These are phyloP conservation scores for Sardina pilchardus DNA, from an alignment of 2,113 vertebrate species.

Conservation along the genomic window DNA sequence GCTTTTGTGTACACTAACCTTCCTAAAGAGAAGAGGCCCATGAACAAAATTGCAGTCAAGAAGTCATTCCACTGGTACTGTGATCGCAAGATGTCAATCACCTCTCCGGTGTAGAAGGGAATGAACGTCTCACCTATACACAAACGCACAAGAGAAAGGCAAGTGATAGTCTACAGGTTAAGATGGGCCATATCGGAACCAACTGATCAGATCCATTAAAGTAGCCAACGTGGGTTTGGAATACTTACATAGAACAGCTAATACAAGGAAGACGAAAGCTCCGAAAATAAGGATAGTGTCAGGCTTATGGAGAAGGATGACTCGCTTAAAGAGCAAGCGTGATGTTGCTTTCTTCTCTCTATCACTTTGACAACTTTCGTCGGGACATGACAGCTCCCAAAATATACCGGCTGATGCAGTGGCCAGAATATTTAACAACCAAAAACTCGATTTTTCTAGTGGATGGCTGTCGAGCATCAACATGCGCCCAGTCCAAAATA, in stretches of 20 bases:
- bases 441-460: constrained; percentile 45
- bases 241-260: constrained; percentile 74
- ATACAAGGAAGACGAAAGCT: constrained; percentile 65
- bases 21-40: constrained; percentile 73
- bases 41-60: constrained; percentile 59
- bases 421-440: constrained; percentile 51
- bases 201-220: too few species aligned
- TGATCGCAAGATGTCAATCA: constrained; percentile 79
- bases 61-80: constrained; percentile 65
- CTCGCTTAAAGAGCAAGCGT: constrained; percentile 61
- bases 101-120: constrained; percentile 72
- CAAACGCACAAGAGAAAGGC: neutral
- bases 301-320: constrained; percentile 51
- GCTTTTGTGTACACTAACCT: too few species aligned
- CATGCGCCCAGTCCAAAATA: constrained; percentile 56
- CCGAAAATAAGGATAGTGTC: constrained; percentile 51
- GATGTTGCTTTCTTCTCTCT: constrained; percentile 35
- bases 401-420: constrained; percentile 62
- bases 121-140: constrained; percentile 70
- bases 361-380: constrained; percentile 30
- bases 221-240: too few species aligned
- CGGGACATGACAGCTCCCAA: constrained; percentile 67
- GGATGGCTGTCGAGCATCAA: constrained; percentile 14
- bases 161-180: too few species aligned
- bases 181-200: too few species aligned